Conservation (phyloP, 37 sponge, comb jelly and placozoan species). For the Axinella damicornis region DNA sequence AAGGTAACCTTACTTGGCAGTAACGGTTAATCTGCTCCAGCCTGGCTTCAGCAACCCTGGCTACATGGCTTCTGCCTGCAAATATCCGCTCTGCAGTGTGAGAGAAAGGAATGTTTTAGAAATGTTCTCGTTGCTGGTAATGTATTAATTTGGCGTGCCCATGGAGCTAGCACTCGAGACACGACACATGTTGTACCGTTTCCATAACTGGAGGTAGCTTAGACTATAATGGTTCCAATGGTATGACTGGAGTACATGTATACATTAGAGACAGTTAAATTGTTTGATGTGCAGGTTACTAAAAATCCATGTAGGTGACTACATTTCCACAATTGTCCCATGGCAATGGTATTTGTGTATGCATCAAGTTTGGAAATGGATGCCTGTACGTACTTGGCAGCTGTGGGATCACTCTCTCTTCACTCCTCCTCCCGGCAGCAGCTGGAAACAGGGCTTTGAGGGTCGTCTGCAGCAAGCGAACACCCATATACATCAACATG, state of each 20-base stretch:
- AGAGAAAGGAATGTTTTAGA: no score
- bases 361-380: background rate
- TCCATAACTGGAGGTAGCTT: no score
- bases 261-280: no score
- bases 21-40: constrained; percentile 78
- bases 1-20: constrained; percentile 52
- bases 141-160: no score
- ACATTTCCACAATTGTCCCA: no score
- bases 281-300: no score
- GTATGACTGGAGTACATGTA: no score
- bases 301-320: no score
- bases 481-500: no score
- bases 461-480: constrained; percentile 34
- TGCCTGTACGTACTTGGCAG: constrained; percentile 46
- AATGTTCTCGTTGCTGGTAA: no score
- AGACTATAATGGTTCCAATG: no score
- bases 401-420: constrained; percentile 34
- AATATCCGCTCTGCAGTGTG: constrained; percentile 65
- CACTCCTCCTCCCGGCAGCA: constrained; percentile 49
- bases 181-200: background rate
- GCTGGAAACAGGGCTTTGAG: constrained; percentile 64
- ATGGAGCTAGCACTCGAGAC: no score
- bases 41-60: constrained; percentile 84
- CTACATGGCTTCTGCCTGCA: constrained; percentile 82
- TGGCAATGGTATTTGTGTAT: background rate